Percentiles rank a stretch among this genome's conserved stretches.
Conservation (phyloP, 2,888 invertebrate species). For the Noctua janthina region DNA sequence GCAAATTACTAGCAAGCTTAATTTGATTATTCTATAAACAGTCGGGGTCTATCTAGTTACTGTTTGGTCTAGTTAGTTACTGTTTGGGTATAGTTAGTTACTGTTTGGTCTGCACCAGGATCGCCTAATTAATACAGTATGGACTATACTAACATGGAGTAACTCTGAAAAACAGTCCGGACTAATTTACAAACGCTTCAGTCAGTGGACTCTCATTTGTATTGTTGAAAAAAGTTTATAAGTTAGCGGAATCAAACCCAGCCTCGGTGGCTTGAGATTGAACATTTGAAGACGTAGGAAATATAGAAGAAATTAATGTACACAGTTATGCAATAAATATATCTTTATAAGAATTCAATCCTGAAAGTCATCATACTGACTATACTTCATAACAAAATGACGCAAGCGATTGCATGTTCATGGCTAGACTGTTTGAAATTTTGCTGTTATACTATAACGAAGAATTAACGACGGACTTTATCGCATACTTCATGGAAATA, state of each 20-base stretch:
- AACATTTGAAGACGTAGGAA: background rate
- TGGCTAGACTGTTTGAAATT: background rate
- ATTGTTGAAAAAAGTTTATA: background rate
- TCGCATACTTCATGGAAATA: background rate
- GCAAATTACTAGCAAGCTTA: conserved; percentile 52
- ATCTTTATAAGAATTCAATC: too few relatives aligned
- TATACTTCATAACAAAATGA: background rate
- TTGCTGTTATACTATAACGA: background rate
- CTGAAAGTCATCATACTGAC: background rate
- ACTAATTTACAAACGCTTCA: background rate
- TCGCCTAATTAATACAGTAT: conserved; percentile 15
- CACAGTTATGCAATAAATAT: too few relatives aligned
- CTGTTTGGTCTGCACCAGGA: background rate
- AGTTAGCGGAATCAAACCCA: background rate
- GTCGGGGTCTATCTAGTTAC: conserved; percentile 14
- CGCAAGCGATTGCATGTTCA: too few relatives aligned
- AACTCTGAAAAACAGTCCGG: background rate
- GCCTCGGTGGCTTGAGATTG: background rate
- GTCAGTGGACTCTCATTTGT: background rate
- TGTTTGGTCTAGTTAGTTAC: too few relatives aligned
- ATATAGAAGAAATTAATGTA: too few relatives aligned
- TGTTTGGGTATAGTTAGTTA: too few relatives aligned
- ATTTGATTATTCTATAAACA: conserved; percentile 41
- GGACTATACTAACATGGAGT: background rate
- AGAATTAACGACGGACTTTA: background rate